These are phyloP conservation scores for Lepisosteus oculatus DNA, from an alignment of 2,113 vertebrate species.

Conservation along the genomic window DNA sequence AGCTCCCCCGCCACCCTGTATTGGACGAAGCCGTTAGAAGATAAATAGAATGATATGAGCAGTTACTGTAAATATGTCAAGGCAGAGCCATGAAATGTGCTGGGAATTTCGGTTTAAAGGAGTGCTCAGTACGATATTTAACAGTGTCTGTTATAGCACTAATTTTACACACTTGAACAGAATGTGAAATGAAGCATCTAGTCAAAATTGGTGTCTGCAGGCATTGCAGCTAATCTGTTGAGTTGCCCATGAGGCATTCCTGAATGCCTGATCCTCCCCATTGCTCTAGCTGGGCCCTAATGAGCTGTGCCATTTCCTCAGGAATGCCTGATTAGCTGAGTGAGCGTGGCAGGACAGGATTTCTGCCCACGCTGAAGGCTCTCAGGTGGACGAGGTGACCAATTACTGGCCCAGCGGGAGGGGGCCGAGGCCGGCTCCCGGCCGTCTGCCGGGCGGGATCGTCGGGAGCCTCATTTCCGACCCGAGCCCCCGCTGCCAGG, in stretches of 20 bases:
- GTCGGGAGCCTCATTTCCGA: too few relatives aligned
- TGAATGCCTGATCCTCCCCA: not conserved
- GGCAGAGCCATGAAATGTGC: too few relatives aligned
- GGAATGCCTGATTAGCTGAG: not conserved
- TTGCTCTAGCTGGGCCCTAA: not conserved
- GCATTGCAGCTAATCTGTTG: constrained; percentile 3
- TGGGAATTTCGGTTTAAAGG: too few relatives aligned
- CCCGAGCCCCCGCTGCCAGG: not conserved
- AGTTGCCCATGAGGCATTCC: not conserved
- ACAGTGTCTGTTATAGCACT: too few relatives aligned
- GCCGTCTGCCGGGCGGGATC: too few relatives aligned
- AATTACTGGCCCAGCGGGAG: not conserved
- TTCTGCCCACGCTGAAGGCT: not conserved
- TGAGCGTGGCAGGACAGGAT: not conserved
- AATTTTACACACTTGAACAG: too few relatives aligned
- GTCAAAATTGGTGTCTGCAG: not conserved
- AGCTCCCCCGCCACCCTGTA: too few relatives aligned
- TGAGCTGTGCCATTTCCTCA: not conserved
- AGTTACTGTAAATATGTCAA: too few relatives aligned
- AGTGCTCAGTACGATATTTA: too few relatives aligned
- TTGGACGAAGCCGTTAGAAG: too few relatives aligned
- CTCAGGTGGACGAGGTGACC: not conserved
- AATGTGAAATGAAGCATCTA: not conserved
- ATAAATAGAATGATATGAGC: too few relatives aligned
- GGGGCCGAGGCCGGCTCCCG: too few relatives aligned